Evolutionary conservation across 2,888 invertebrate species (phyloP), one percentile per base, ranked within the genome.

Genomic region (Neoaliturus tenellus): DNA sequence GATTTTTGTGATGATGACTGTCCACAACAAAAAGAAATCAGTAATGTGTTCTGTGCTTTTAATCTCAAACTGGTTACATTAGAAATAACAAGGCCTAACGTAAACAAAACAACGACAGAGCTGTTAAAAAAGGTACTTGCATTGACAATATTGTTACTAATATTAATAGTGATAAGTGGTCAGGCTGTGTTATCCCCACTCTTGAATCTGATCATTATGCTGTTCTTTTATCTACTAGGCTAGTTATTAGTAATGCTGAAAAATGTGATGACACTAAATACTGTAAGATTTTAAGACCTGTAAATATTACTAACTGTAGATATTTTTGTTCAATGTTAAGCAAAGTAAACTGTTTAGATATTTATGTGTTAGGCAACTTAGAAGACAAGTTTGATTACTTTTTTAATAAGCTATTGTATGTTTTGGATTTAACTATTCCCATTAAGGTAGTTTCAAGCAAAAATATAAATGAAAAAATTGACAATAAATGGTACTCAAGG

Each of bases 1-100:
- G 67, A 67, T 67, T 67, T 67, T 67, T 33, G 28, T 67, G 67
- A 67, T 67, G 14, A 4, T 67, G 31, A 67, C 8, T 67, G 58
- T 33, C 17, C 4, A 4, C 31, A 67, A 67, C 67, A 67, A 67
- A 67, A 67, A 31, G n/a, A n/a, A n/a, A n/a, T n/a, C n/a, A n/a
- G n/a, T n/a, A n/a, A n/a, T n/a, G n/a, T 58, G 10, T 58, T 58
- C 5, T 58, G 4, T 58, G 58, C 58, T 58, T 58, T 23, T 58
- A 6, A 28, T 58, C 58, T 58, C 25, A 58, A 14, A 2, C 25
- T 58, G 25, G 4, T 14, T 28, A 58, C 25, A 12, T 23, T 58
- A 23, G 58, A 58, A 58, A 58, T 28, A 4, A 58, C 58, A 6
- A 58, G 58, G 28, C 58, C 58, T 10, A 58, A 58, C 25, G 4